phyloP scores from a whole-genome alignment of 2,113 vertebrate genomes.

The Neotoma lepida region DNA sequence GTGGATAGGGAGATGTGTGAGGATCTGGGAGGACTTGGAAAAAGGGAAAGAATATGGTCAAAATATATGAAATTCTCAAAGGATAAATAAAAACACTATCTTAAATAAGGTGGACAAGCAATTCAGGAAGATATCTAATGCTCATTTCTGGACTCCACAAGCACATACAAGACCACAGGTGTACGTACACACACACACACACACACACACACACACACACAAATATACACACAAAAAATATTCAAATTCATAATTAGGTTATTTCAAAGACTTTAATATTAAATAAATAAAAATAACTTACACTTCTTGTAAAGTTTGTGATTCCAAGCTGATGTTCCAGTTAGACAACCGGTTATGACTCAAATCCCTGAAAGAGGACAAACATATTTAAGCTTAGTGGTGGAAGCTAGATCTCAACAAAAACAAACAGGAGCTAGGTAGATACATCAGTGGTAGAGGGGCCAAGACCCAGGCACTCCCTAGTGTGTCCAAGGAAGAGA shows the following conservation, averaged over 20 bases:
- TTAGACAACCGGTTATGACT: conserved; percentile 88
- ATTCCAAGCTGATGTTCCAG: conserved; percentile 85
- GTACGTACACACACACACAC: background rate
- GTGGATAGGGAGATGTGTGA: background rate
- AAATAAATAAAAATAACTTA: conserved; percentile 83
- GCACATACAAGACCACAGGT: background rate
- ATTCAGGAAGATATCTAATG: background rate
- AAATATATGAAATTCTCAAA: background rate
- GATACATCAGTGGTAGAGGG: background rate
- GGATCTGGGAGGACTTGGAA: background rate
- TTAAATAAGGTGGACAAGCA: background rate
- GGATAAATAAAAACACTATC: background rate
- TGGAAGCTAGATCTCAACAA: background rate
- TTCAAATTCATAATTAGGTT: conserved; percentile 18
- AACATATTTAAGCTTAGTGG: conserved; percentile 17
- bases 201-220: background rate
- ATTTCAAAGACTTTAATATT: conserved; percentile 44
- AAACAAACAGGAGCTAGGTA: background rate
- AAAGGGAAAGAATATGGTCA: background rate
- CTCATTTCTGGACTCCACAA: background rate
- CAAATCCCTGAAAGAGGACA: conserved; percentile 84
- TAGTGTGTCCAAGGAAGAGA: background rate
- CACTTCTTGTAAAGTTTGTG: conserved; percentile 87
- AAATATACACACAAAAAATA: background rate
- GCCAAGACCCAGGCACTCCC: background rate